Evolutionary conservation across 1,140 invertebrate species (phyloP), one percentile per base, ranked within the genome.

Genomic region (Penaeus indicus): DNA sequence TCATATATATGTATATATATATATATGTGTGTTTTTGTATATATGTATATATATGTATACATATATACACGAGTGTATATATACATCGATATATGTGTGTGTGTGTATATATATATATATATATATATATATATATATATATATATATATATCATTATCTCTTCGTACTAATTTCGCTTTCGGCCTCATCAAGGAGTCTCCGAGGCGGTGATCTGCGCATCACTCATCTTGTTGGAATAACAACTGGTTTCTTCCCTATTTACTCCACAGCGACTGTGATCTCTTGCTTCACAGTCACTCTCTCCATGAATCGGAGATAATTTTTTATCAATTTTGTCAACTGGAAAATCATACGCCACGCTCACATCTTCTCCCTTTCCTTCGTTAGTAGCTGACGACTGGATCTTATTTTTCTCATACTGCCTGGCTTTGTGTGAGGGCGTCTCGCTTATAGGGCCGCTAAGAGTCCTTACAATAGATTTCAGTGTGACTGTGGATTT

Each of bases 401-500:
- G 10, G 16, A 13, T 1, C 11, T 54, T 16, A 11, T 54, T 54
- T 16, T 54, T 16, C 54, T 54, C 54, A 54, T 54, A 1, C 54
- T 54, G 54, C 54, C 54, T 11, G 54, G 54, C 54, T 11, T 16
- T 54, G 54, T 13, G 1, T 54, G 54, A 54, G 54, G 16, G 54
- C 11, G 54, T 54, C 11, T 13, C 54, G 16, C 54, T 2, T 61
- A 64, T 62, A 4, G 83, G 47, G 63, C 62, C 42, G 19, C 82
- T 89, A 32, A 85, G 27, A 18, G 75, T 84, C 8, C 84, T 63
- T 21, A 38, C 38, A 67, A 85, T 67, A 47, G 77, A 38, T 63
- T 78, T 67, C n/a, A 84, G 42, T 13, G 84, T 85, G 63, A 89
- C 47, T 13, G 82, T 22, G 3, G 82, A 84, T 3, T 54, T 47